Conservation (phyloP, 2,113 vertebrate genomes). For the Hystrix cristata region DNA sequence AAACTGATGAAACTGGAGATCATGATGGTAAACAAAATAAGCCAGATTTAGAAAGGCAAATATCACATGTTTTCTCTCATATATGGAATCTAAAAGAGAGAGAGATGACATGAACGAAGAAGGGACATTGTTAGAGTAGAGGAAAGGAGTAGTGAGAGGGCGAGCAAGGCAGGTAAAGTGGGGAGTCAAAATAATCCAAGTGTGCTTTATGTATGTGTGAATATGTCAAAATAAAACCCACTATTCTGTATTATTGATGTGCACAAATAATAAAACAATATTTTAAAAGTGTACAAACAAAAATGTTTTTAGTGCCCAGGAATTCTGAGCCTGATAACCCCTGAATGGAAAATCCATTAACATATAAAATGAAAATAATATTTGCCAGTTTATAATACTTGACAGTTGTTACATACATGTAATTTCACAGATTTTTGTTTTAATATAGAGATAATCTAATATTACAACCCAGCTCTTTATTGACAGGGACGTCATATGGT, state of each 20-base stretch:
- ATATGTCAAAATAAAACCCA: neutral
- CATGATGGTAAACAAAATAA: neutral
- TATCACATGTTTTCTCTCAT: neutral
- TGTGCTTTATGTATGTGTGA: neutral
- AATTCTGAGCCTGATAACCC: neutral
- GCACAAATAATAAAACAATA: neutral
- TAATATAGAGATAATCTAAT: neutral
- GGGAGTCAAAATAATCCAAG: neutral
- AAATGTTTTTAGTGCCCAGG: neutral
- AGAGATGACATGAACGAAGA: neutral
- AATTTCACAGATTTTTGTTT: neutral
- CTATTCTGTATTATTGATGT: neutral
- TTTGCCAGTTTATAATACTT: neutral
- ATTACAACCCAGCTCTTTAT: neutral
- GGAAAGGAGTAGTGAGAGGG: neutral
- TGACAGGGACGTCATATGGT: neutral
- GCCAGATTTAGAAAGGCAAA: neutral
- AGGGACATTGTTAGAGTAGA: neutral
- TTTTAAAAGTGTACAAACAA: neutral
- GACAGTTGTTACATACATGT: neutral
- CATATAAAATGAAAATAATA: neutral
- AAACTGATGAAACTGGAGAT: neutral
- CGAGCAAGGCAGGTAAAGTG: neutral
- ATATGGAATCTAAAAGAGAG: neutral
- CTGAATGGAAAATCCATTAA: constrained; percentile 1